Evolutionary conservation across 1,140 invertebrate species (phyloP).

Genomic region (Globodera ellingtonae): DNA sequence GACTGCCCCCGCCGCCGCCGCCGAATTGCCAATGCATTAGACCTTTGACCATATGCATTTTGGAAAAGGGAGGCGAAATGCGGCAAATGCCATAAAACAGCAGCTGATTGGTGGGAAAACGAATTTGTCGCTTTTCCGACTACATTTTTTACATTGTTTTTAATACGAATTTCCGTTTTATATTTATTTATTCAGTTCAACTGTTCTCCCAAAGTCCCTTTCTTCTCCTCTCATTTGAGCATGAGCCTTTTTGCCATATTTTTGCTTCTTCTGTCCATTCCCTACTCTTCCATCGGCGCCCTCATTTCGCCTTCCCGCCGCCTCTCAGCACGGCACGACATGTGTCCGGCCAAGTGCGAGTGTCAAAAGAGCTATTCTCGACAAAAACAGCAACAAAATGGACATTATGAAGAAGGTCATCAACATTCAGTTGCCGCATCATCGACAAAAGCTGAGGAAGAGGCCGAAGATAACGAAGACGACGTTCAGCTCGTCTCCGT

Average conservation of each 20-base stretch:
- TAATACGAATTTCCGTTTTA: too few relatives aligned
- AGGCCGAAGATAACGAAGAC: slow-evolving; percentile 21
- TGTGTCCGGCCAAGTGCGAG: slow-evolving; percentile 38
- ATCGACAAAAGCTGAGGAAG: neutral
- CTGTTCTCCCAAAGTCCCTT: neutral
- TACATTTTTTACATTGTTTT: too few relatives aligned
- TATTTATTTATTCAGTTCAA: too few relatives aligned
- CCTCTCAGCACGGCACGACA: neutral
- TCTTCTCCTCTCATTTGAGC: neutral
- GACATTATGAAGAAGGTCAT: neutral
- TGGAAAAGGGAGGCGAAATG: neutral
- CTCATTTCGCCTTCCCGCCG: neutral
- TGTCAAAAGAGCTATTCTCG: slow-evolving; percentile 14
- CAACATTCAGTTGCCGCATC: too few relatives aligned
- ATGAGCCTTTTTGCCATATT: neutral
- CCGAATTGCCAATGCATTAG: neutral
- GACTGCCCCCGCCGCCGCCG: neutral
- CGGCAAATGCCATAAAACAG: neutral
- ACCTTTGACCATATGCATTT: neutral
- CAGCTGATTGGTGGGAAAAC: too few relatives aligned
- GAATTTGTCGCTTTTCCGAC: too few relatives aligned
- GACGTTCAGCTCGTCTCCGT: slow-evolving; percentile 34
- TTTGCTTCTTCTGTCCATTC: slow-evolving; percentile 7
- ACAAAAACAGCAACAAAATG: neutral
- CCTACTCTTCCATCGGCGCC: neutral